Conservation (phyloP, 2,888 invertebrate species). For the Cistogaster globosa region DNA sequence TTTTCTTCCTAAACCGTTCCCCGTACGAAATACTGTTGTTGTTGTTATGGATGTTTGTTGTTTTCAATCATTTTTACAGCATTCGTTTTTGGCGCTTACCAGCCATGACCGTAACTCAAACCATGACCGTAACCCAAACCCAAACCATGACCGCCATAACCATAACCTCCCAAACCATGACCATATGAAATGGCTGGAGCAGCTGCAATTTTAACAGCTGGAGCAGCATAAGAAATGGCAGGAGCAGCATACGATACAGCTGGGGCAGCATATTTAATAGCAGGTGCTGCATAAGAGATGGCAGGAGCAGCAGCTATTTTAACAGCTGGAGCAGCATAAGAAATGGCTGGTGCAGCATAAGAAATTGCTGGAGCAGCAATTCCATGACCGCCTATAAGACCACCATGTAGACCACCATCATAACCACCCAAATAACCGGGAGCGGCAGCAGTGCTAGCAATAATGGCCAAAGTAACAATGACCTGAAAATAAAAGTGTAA, state of each 20-base stretch:
- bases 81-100: conserved; percentile 74
- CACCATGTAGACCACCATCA: conserved; percentile 64
- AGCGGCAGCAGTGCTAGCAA: conserved; percentile 79
- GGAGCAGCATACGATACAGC: conserved; percentile 83
- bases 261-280: conserved; percentile 80
- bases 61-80: conserved; percentile 19
- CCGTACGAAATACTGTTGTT: conserved; percentile 52
- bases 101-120: conserved; percentile 76
- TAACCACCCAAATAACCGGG: conserved; percentile 79
- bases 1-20: conserved; percentile 32
- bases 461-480: conserved; percentile 76
- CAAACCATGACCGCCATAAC: conserved; percentile 67
- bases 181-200: conserved; percentile 83
- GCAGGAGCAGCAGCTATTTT: conserved; percentile 76
- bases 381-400: conserved; percentile 67
- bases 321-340: conserved; percentile 74
- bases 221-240: conserved; percentile 80
- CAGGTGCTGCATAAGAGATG: conserved; percentile 79
- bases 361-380: conserved; percentile 75
- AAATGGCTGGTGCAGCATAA: conserved; percentile 75
- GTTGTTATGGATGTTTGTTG: neutral
- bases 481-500: conserved; percentile 73
- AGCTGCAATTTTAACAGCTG: conserved; percentile 81
- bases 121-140: conserved; percentile 67
- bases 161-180: conserved; percentile 65